Evolutionary conservation across 2,797 vertebrate genomes (phyloP), one percentile per base, ranked within the genome.

Genomic region (Bucorvus abyssinicus): DNA sequence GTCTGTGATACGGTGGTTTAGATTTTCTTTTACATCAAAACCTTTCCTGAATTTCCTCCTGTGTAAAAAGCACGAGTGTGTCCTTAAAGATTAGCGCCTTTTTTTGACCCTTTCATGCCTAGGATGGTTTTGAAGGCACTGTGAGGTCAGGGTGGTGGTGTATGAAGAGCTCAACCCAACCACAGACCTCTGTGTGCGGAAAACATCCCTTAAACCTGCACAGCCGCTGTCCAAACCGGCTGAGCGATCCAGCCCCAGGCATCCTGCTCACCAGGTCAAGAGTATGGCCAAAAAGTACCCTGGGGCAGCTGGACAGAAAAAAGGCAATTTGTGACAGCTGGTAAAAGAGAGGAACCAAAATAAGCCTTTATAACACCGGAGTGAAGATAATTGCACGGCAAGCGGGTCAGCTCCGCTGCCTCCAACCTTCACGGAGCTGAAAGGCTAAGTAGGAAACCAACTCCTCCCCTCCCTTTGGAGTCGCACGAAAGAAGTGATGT

Each of bases 401-500:
- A 87, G 44, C 3, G 52, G 77, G 34, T 65, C 60, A 77, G 59
- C 42, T n/a, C 5, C 7, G 50, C 59, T 10, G 59, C 49, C n/a
- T 22, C 63, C 69, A 92, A 91, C 49, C n/a, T 57, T 9, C 65
- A 78, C 71, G 57, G 3, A 64, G 57, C 3, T 64, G 50, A 80
- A 83, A 80, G 53, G 61, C 68, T 36, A 55, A 55, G 83, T 0
- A 70, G 40, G 67, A 92, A 92, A 91, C 21, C 70, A 89, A 76
- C 22, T 76, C 69, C 67, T 15, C 44, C 50, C 44, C 84, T 74
- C 45, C 69, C 75, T 81, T 50, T 90, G 87, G 90, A 78, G 76
- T 3, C 13, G 45, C 53, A 57, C 45, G 65, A 79, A 74, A 83
- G 87, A 45, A 91, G 80, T 26, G 88, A 95, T 92, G 81, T 21